Base-by-base conservation (phyloP, 2,113 vertebrate species). In the Carassius auratus region DNA sequence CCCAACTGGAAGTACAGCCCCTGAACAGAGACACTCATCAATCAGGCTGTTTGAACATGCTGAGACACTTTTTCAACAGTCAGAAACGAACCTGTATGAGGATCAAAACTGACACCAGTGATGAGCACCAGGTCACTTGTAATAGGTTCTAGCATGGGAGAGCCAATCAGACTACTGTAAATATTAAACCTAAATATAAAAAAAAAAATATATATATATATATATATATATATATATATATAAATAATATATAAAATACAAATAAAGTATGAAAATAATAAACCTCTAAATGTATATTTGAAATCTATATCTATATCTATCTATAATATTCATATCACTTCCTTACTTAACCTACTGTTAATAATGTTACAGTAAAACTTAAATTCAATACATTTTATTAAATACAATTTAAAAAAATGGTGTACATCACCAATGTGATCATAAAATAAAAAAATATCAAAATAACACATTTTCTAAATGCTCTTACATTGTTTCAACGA, bases 1-100 rank as follows among this genome's bases (percentile, higher is more conserved):
- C 14, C 96, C 96, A 57, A 97, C 89, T 64, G 97, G 95, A 82
- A 96, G 23, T 45, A 96, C 94, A 8, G 93, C 88, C 86, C 96
- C 97, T 98, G 83, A 45, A 75, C 71, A 75, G 71, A 75, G 42
- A 75, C 71, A 48, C 6, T 48, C 52, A 45, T 68, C 42, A 62
- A 76, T 48, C 12, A 62, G 50, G 14, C 30, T 36, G n/a, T 15
- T 17, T 15, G 3, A 7, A 5, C 59, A 50, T 76, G 48, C 71
- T 48, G 71, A 50, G 71, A 50, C 19, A n/a, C 48, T 57, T 30
- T 77, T 12, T 55, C 50, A 77, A 77, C 23, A 4, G 12, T 19
- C 50, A 52, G 15, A 57, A 57, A 77, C 26, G 0, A 26, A 77
- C 97, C 97, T 89, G 96, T 96, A 48, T 91, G 84, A 4, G 92